phyloP scores from a whole-genome alignment of 2,113 vertebrate genomes.

The Passer domesticus region DNA sequence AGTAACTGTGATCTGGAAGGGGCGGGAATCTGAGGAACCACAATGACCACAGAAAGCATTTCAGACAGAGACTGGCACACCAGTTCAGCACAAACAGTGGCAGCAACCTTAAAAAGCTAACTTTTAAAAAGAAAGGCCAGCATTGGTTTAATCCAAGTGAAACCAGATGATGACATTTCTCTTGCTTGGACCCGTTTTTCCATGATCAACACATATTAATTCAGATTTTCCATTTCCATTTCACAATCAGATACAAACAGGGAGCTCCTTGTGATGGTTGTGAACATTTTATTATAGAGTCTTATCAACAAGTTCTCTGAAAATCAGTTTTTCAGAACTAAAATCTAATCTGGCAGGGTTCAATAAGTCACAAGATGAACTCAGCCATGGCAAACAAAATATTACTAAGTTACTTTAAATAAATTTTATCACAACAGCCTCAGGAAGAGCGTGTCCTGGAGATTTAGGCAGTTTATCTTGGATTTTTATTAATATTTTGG shows the following conservation, averaged over 20 bases:
- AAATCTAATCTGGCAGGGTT: constrained; percentile 38
- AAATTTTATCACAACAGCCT: constrained; percentile 48
- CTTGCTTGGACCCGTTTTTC: neutral
- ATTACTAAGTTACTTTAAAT: constrained; percentile 57
- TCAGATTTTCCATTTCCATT: neutral
- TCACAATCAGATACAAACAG: neutral
- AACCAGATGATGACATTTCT: neutral
- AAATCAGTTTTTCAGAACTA: constrained; percentile 34
- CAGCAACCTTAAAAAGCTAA: neutral
- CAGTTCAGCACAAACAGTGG: neutral
- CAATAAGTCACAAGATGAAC: constrained; percentile 39
- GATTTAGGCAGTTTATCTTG: constrained; percentile 5
- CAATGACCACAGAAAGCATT: neutral
- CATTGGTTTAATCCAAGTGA: neutral
- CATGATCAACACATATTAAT: neutral
- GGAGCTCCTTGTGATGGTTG: neutral
- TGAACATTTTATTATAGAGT: constrained; percentile 21
- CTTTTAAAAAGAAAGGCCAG: neutral
- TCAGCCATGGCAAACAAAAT: constrained; percentile 43
- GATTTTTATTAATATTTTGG: constrained; percentile 45
- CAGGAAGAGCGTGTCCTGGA: neutral
- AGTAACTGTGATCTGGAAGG: neutral
- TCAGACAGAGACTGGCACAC: neutral
- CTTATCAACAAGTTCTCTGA: constrained; percentile 20
- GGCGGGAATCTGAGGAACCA: neutral